Evolutionary conservation across 2,113 vertebrate species (phyloP).

Genomic region (Beaufortia kweichowensis): DNA sequence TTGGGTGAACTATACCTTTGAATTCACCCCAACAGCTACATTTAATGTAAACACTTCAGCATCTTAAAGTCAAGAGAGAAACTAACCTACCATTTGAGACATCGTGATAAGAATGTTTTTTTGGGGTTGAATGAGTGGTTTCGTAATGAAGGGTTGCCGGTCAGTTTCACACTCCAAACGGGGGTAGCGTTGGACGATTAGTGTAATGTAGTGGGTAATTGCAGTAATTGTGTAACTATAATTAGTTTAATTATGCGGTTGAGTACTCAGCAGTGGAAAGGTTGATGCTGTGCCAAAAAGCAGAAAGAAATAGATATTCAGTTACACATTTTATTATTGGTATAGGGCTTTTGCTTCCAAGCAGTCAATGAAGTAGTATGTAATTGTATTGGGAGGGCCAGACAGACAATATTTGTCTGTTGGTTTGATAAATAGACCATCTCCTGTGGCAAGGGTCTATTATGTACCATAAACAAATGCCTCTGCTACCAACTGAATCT

Average conservation of each 20-base stretch:
- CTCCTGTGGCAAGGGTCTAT: not conserved
- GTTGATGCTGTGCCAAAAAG: slow-evolving; percentile 37
- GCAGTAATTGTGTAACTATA: slow-evolving; percentile 56
- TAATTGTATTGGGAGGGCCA: slow-evolving; percentile 22
- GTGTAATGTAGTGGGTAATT: slow-evolving; percentile 55
- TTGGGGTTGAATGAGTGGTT: slow-evolving; percentile 17
- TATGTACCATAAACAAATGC: not conserved
- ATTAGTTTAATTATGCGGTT: slow-evolving; percentile 59
- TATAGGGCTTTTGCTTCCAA: not conserved
- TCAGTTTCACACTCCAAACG: slow-evolving; percentile 47
- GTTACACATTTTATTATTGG: slow-evolving; percentile 2
- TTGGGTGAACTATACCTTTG: too few species aligned
- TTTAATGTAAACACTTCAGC: not conserved
- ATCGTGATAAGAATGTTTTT: slow-evolving; percentile 31
- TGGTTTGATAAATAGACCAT: not conserved
- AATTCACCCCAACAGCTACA: too few species aligned
- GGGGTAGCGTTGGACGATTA: slow-evolving; percentile 45
- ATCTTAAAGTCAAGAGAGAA: not conserved
- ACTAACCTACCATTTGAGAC: not conserved
- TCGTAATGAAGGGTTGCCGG: slow-evolving; percentile 43
- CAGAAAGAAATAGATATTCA: slow-evolving; percentile 32
- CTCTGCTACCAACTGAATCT: not conserved
- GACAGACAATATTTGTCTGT: slow-evolving; percentile 15
- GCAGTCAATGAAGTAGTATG: slow-evolving; percentile 8
- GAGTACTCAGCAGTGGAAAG: slow-evolving; percentile 51